Evolutionary conservation across 2,888 invertebrate species (phyloP).

Genomic region (Pyrochroa serraticornis): DNA sequence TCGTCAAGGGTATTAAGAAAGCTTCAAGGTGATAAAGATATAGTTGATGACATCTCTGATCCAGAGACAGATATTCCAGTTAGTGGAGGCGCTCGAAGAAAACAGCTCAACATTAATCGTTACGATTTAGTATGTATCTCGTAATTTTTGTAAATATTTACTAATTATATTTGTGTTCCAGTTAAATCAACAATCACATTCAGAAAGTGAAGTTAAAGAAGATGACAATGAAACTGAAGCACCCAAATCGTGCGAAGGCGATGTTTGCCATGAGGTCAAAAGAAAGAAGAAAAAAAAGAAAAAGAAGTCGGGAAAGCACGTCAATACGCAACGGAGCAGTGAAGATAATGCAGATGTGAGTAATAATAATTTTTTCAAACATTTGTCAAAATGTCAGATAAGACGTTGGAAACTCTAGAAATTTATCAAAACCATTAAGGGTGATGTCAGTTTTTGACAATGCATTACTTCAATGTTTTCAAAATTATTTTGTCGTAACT

Average conservation of each 20-base stretch:
- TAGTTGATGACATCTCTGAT: conserved; percentile 61
- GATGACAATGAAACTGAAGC: conserved; percentile 71
- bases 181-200: conserved; percentile 71
- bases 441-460: too few relatives aligned
- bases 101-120: conserved; percentile 68
- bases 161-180: conserved; percentile 41
- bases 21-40: conserved; percentile 65
- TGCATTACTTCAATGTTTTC: too few relatives aligned
- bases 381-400: background rate
- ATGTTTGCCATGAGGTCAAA: conserved; percentile 59
- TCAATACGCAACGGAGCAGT: conserved; percentile 63
- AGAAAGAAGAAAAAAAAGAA: conserved; percentile 70
- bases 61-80: conserved; percentile 62
- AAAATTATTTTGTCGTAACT: too few relatives aligned
- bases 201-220: conserved; percentile 73
- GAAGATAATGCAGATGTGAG: conserved; percentile 69
- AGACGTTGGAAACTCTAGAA: background rate
- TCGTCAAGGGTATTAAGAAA: conserved; percentile 71
- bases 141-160: conserved; percentile 3
- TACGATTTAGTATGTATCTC: conserved; percentile 70
- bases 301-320: conserved; percentile 64
- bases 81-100: conserved; percentile 61
- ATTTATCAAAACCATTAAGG: background rate
- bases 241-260: conserved; percentile 61
- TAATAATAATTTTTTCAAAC: background rate